Conservation (phyloP, 2,797 vertebrate genomes). For the Chelon labrosus region DNA sequence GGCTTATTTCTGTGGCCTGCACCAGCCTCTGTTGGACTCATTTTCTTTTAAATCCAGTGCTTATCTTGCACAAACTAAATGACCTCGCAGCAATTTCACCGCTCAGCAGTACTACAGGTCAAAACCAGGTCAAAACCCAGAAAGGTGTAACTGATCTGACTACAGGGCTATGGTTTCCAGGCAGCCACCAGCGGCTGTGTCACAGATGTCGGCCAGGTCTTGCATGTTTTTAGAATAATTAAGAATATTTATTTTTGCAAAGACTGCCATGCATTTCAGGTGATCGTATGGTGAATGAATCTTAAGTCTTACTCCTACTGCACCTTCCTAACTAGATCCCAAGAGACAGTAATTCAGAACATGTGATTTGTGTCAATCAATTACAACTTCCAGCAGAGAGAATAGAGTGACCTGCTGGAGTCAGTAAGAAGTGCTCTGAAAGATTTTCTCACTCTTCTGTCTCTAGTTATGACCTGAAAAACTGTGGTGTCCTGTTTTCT, state of each 20-base stretch:
- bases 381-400: slow-evolving; percentile 17
- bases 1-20: background rate
- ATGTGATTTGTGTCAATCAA: background rate
- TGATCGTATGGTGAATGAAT: background rate
- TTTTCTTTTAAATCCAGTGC: slow-evolving; percentile 10
- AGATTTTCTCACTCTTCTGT: slow-evolving; percentile 32
- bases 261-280: background rate
- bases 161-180: background rate
- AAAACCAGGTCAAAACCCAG: slow-evolving; percentile 4
- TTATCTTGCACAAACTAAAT: slow-evolving; percentile 2
- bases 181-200: slow-evolving; percentile 6
- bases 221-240: background rate
- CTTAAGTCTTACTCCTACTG: background rate
- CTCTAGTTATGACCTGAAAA: slow-evolving; percentile 62
- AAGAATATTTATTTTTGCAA: background rate
- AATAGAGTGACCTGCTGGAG: slow-evolving; percentile 10
- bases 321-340: slow-evolving; percentile 4
- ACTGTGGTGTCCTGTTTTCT: slow-evolving; percentile 27
- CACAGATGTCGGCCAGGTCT: slow-evolving; percentile 1
- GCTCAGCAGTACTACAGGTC: slow-evolving; percentile 9
- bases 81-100: slow-evolving; percentile 4
- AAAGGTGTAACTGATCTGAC: slow-evolving; percentile 18
- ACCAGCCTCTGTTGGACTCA: background rate
- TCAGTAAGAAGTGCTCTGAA: slow-evolving; percentile 9
- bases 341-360: slow-evolving; percentile 13